Evolutionary conservation across 2,888 invertebrate genomes (phyloP), one percentile per base, ranked within the genome.

Genomic region (Leptinotarsa haldemani): DNA sequence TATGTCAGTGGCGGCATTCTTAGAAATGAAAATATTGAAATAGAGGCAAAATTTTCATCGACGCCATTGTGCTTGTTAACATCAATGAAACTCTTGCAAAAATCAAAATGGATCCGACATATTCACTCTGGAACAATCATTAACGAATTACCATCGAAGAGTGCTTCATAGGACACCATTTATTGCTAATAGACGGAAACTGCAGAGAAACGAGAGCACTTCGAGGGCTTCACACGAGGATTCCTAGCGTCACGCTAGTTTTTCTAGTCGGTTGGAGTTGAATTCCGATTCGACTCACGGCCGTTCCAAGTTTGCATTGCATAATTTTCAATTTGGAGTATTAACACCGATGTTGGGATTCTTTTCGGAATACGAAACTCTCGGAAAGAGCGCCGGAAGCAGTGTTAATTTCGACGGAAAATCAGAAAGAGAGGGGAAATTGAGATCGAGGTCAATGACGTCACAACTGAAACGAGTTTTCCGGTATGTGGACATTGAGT

Each of bases 321-420:
- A 66, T 68, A 68, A 58, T 56, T 66, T 52, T 66, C n/a, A 66
- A 66, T 66, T 66, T 50, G 66, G 50, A 16, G 52, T 52, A 50
- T 66, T 52, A 48, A 56, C 68, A 56, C 40, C 9, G 40, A 61
- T 61, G 30, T 25, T n/a, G 61, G 52, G 46, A 68, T 56, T 68
- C 56, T 68, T 56, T 48, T 53, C 20, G 68, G 53, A 56, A 56
- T 22, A 12, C 16, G 20, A 15, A 46, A 20, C 18, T 30, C 20
- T 30, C 22, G 46, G 40, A 68, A 58, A 68, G 47, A 56, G 46
- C 30, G 68, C 46, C 18, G n/a, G 2, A 20, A 22, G 52, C 58
- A 20, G 52, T 16, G 61, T 40, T 30, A 68, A 68, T 68, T 56
- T 46, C 46, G 46, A 25, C 20, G 46, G 68, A 56, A 56, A 68